Evolutionary conservation across 2,888 invertebrate species (phyloP).

Genomic region (Stenchaetothrips biformis): DNA sequence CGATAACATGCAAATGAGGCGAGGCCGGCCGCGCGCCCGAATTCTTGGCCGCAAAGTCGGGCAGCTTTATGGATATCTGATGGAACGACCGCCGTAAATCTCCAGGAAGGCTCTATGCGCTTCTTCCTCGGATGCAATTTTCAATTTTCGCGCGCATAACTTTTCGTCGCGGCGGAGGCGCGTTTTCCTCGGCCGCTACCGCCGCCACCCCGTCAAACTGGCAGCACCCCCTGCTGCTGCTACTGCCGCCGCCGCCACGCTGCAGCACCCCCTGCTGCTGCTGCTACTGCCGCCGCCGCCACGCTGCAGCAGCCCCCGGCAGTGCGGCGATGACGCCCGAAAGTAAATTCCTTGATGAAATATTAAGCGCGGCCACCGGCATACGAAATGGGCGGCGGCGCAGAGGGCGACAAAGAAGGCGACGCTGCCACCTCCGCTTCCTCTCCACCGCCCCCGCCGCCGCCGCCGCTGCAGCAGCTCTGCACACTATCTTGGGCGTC

Average conservation of each 20-base stretch:
- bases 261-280: background rate
- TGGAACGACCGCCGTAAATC: background rate
- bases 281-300: background rate
- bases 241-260: background rate
- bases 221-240: too few relatives aligned
- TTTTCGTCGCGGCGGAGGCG: too few relatives aligned
- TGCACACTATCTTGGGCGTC: constrained; percentile 2
- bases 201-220: too few relatives aligned
- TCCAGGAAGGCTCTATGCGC: background rate
- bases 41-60: constrained; percentile 15
- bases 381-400: background rate
- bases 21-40: background rate
- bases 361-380: background rate
- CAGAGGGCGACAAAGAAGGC: background rate
- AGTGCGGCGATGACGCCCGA: background rate
- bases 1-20: constrained; percentile 18
- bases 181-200: too few relatives aligned
- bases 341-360: constrained; percentile 1
- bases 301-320: too few relatives aligned
- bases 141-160: too few relatives aligned
- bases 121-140: background rate
- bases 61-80: constrained; percentile 18
- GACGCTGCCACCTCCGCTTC: background rate
- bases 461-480: background rate
- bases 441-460: background rate